Evolutionary conservation across 2,797 vertebrate genomes (phyloP), one percentile per base, ranked within the genome.

Genomic region (Onychomys torridus): DNA sequence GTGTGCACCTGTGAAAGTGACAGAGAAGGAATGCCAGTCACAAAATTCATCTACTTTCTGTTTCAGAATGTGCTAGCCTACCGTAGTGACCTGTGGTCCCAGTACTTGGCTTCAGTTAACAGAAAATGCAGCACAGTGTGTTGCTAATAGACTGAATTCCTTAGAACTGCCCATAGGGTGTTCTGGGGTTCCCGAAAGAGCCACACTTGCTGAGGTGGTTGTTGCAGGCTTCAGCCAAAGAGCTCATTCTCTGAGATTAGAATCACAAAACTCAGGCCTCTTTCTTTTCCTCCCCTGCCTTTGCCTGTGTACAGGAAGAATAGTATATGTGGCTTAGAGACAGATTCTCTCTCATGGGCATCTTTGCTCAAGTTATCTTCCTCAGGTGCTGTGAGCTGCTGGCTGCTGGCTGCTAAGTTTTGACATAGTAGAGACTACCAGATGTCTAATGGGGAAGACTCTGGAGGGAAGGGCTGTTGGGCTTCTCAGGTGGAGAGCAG

Each of bases 121-220:
- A 11, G 1, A 3, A 59, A 52, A 37, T 32, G 46, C 6, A 11
- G 0, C 0, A 14, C 16, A 6, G 23, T 0, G 8, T 16, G 43
- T 34, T 2, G 1, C 14, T 23, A 32, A 43, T 59, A 32, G 13
- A 19, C 78, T 34, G 43, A 25, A 12, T 25, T 6, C 21, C 25
- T 86, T 7, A 14, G 11, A 94, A 49, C 52, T 59, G 75, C 71
- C 46, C 7, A 0, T 3, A 57, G 11, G 29, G 2, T 4, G 27
- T 37, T 43, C 43, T 8, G 61, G 23, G 34, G 49, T 84, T 63
- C 85, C 81, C 40, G 12, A 61, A 69, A 89, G 67, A 40, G 37
- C 52, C 13, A 13, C 2, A 2, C 86, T 40, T 17, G 17, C 85
- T 55, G 23, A 84, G 29, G 32, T 73, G 32, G 27, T 59, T 49